Conservation (phyloP, 2,113 vertebrate genomes). For the Barnardius zonarius region DNA sequence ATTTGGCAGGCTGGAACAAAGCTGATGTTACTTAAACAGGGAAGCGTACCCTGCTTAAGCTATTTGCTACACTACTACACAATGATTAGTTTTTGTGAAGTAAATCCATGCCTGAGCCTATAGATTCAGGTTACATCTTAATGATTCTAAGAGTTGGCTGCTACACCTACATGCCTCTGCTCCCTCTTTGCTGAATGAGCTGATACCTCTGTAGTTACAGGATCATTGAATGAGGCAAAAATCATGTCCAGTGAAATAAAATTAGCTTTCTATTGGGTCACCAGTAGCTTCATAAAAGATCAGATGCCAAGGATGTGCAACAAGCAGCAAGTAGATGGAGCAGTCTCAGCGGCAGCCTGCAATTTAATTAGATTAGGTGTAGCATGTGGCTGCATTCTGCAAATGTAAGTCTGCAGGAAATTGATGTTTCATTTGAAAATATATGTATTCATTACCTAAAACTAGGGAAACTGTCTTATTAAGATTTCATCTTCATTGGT, state of each 20-base stretch:
- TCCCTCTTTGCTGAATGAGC: background rate
- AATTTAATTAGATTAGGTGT: background rate
- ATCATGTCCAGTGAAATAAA: background rate
- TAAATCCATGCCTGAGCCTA: background rate
- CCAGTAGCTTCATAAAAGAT: background rate
- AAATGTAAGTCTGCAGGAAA: background rate
- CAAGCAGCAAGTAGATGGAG: background rate
- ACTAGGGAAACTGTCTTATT: background rate
- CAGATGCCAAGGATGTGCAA: background rate
- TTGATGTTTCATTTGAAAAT: background rate
- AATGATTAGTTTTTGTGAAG: background rate
- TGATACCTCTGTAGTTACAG: background rate
- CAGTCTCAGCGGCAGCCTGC: background rate
- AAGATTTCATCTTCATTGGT: background rate
- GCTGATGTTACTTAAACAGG: background rate
- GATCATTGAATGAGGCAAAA: background rate
- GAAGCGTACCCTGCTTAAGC: background rate
- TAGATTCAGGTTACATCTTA: background rate
- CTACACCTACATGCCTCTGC: background rate
- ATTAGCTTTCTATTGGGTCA: background rate
- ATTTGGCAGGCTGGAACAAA: background rate
- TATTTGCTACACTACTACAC: background rate
- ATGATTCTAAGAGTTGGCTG: background rate
- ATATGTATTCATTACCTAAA: background rate
- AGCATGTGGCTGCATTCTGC: background rate